Base-by-base conservation (phyloP, 2,113 vertebrate species). In the Psephotus haematonotus region DNA sequence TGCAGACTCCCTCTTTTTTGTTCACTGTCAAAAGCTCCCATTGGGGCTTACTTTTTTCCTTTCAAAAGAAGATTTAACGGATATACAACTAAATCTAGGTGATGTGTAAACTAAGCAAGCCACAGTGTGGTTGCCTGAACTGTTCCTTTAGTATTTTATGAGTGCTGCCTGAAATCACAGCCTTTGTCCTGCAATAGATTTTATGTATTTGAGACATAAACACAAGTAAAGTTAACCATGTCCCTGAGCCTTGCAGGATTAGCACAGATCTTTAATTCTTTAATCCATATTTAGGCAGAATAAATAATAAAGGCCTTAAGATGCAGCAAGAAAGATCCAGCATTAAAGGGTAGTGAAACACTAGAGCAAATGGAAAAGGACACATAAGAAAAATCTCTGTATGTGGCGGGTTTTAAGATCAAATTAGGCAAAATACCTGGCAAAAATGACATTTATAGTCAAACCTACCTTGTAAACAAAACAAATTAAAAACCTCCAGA, bases 141-240 rank as follows among this genome's bases (percentile, higher is more conserved):
- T 19, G 11, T 41, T 92, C 17, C 37, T 93, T 79, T 24, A 52
- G 9, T 28, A 55, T 74, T 95, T 82, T 70, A 76, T 28, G 15
- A 86, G 37, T 7, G 28, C 8, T 90, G 53, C 14, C 41, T 74
- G 55, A 82, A 93, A 86, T 77, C 43, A 67, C 10, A 80, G 47
- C 19, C 24, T 88, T 72, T 14, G 37, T 31, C 37, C 29, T 41
- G 44, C 47, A 92, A 55, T 1, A 76, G 55, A 31, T 72, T 76
- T 72, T 65, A 75, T 6, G 10, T 17, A 52, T 57, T 59, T 24
- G 33, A 59, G 12, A 69, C 22, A 63, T 7, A 72, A 12, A 79
- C 0, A 22, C 3, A 0, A 70, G 13, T n/a, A 37, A 85, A 85
- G 31, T 72, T 53, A 93, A 90, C 11, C 25, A 70, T 0, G 1